Evolutionary conservation across 1,140 invertebrate species (phyloP), one percentile per base, ranked within the genome.

Genomic region (Hypothenemus hampei): DNA sequence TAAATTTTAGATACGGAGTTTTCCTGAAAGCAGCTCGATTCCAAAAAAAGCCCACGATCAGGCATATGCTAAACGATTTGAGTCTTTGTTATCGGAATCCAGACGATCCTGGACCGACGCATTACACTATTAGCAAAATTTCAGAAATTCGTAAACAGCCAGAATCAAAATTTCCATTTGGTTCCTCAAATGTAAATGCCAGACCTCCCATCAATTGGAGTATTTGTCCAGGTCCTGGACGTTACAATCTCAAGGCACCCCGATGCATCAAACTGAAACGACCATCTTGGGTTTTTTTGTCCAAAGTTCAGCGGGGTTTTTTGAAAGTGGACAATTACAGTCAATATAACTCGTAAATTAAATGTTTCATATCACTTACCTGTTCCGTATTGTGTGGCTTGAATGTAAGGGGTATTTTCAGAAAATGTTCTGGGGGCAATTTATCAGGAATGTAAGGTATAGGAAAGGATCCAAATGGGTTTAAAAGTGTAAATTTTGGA

Each of bases 171-270:
- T 23, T 65, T 46, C 46, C 65, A 0, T 68, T 68, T 29, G 60
- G 60, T 37, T 55, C 59, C 10, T 66, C 66, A 0, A 58, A 64
- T 26, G 33, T 51, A 11, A 18, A 60, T 15, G 58, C 58, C 4
- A 23, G 65, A 16, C 64, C 65, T 33, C 56, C 60, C 3, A 36
- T 43, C 2, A 31, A 58, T 4, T 67, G 65, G 65, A 44, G 33
- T 22, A 63, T 68, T 31, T 55, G 47, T 23, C 67, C 67, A 16
- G 67, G 67, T 7, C 60, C 62, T 18, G 67, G 65, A 15, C 46
- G 67, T 23, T 68, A 68, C 58, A 58, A 55, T 16, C 49, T 61
- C 3, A 65, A 60, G 39, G 15, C 40, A 3, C 40, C 56, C 4
- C 47, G 19, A 21, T 66, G 64, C 26, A 55, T 57, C 26, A 60